Conservation (phyloP, 2,888 invertebrate genomes). For the Eurytoma californica region DNA sequence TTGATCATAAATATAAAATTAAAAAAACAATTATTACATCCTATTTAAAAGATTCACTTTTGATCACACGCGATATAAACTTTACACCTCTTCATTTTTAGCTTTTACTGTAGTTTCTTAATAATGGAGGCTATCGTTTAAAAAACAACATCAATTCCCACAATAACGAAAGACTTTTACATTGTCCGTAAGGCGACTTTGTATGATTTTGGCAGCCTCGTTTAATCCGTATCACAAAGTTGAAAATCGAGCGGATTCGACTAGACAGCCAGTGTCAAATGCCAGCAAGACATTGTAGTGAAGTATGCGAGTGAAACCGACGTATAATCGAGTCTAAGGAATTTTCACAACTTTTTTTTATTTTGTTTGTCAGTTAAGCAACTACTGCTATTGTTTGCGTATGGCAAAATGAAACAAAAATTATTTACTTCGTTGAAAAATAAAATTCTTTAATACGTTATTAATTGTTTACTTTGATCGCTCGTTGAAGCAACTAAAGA, state of each 20-base stretch:
- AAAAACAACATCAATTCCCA: neutral
- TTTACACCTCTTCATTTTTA: slow-evolving; percentile 9
- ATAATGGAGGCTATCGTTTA: neutral
- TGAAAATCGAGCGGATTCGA: slow-evolving; percentile 66
- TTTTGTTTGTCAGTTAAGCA: slow-evolving; percentile 15
- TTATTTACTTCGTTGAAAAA: slow-evolving; percentile 31
- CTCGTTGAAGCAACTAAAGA: slow-evolving; percentile 21
- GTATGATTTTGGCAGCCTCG: slow-evolving; percentile 63
- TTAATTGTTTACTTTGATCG: slow-evolving; percentile 38
- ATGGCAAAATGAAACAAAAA: slow-evolving; percentile 27
- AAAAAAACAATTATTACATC: too few species aligned
- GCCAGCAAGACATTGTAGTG: slow-evolving; percentile 57
- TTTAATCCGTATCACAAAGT: slow-evolving; percentile 68
- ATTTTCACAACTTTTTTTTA: slow-evolving; percentile 31
- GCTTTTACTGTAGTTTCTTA: neutral
- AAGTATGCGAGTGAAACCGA: slow-evolving; percentile 18
- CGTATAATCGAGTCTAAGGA: slow-evolving; percentile 1
- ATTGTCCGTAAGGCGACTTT: slow-evolving; percentile 59
- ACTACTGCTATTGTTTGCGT: slow-evolving; percentile 8
- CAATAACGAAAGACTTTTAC: slow-evolving; percentile 62
- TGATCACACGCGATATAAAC: neutral
- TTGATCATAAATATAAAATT: too few species aligned
- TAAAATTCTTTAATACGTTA: slow-evolving; percentile 29
- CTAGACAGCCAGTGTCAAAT: slow-evolving; percentile 66
- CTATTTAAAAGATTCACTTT: neutral